Evolutionary conservation across 2,113 vertebrate species (phyloP).

Genomic region (Crotalus viridis): DNA sequence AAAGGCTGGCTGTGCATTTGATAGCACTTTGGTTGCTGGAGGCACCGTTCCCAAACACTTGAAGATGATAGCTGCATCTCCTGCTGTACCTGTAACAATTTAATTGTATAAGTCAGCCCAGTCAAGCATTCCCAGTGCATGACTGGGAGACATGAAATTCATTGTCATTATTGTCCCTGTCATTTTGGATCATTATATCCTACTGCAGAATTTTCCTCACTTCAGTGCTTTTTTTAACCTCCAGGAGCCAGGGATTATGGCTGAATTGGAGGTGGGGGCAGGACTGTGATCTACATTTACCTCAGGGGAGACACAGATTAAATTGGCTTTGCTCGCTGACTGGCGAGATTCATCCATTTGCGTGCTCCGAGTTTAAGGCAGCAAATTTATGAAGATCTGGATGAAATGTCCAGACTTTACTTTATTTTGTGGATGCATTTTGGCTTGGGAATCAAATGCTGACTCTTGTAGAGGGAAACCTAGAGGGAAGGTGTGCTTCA

Average conservation of each 20-base stretch:
- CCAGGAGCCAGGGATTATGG: slow-evolving; percentile 90
- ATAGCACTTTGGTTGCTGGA: slow-evolving; percentile 57
- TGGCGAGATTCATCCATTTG: slow-evolving; percentile 76
- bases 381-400: slow-evolving; percentile 74
- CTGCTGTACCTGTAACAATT: slow-evolving; percentile 95
- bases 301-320: slow-evolving; percentile 90
- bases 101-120: slow-evolving; percentile 97
- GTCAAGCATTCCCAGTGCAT: slow-evolving; percentile 90
- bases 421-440: slow-evolving; percentile 44
- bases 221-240: slow-evolving; percentile 91
- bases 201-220: slow-evolving; percentile 91
- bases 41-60: slow-evolving; percentile 76
- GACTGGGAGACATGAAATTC: slow-evolving; percentile 99
- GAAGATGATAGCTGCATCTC: slow-evolving; percentile 77
- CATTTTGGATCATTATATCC: slow-evolving; percentile 98
- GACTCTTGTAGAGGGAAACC: neutral
- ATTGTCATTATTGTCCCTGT: slow-evolving; percentile 99
- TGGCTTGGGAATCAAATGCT: neutral
- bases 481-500: slow-evolving; percentile 38
- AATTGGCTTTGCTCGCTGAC: slow-evolving; percentile 87
- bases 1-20: slow-evolving; percentile 47
- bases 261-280: slow-evolving; percentile 79
- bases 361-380: slow-evolving; percentile 71
- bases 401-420: slow-evolving; percentile 46
- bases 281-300: slow-evolving; percentile 80